A percentile compares a stretch with the other conserved stretches of the same genome.
phyloP scores from a whole-genome alignment of 2,888 invertebrate species.

The Adela reaumurella region DNA sequence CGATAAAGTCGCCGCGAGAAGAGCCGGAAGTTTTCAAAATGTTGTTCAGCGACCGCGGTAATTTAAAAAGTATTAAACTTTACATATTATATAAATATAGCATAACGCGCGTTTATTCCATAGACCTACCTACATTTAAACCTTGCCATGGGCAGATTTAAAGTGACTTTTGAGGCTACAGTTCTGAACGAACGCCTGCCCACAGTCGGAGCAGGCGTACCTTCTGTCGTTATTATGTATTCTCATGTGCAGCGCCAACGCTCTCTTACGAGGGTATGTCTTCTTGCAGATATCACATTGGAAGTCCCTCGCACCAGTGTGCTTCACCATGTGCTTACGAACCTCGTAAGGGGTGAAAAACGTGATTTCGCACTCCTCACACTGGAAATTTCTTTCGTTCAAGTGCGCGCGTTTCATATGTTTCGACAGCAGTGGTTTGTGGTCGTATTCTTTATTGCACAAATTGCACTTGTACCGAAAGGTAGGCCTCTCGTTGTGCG shows the following conservation, averaged over 20 bases:
- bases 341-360: not conserved
- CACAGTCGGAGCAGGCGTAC: conserved; percentile 26
- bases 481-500: conserved; percentile 31
- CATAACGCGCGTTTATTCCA: no score
- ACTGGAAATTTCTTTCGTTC: not conserved
- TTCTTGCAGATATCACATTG: conserved; percentile 21
- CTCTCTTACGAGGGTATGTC: conserved; percentile 14
- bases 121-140: no score
- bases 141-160: no score
- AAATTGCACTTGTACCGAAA: conserved; percentile 38
- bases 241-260: conserved; percentile 20
- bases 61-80: no score
- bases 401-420: conserved; percentile 17
- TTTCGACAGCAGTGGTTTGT: conserved; percentile 34
- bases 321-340: not conserved
- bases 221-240: conserved; percentile 33
- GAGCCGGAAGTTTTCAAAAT: no score
- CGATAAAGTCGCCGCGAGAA: no score
- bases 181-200: conserved; percentile 25
- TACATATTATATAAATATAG: no score
- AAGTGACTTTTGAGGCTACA: conserved; percentile 23
- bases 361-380: not conserved
- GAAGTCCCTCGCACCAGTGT: conserved; percentile 22
- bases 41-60: no score
- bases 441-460: conserved; percentile 43